These are phyloP conservation scores for Stichodactyla helianthus DNA, from an alignment of 64 coral and sea anemone genomes.

Conservation along the genomic window DNA sequence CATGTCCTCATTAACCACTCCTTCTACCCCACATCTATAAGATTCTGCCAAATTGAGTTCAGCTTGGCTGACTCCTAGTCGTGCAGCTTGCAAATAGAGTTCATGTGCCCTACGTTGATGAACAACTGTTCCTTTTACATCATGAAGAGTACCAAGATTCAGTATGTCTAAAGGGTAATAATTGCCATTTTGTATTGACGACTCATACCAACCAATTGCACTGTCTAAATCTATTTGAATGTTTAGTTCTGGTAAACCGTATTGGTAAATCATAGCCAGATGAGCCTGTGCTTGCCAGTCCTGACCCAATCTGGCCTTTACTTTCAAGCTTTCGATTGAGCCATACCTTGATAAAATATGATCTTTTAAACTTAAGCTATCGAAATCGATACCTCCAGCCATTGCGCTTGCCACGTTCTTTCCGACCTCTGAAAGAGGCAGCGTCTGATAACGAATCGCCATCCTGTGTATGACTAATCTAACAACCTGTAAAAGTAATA, in stretches of 20 bases:
- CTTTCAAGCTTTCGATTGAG: background rate
- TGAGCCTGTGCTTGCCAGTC: constrained; percentile 14
- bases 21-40: constrained; percentile 63
- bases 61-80: constrained; percentile 3
- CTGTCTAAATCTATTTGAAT: constrained; percentile 48
- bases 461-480: background rate
- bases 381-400: background rate
- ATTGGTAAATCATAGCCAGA: constrained; percentile 19
- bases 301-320: background rate
- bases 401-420: background rate
- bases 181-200: constrained; percentile 21
- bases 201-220: constrained; percentile 66
- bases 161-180: background rate
- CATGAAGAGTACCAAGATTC: constrained; percentile 35
- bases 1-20: constrained; percentile 63
- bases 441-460: background rate
- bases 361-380: background rate
- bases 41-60: constrained; percentile 66
- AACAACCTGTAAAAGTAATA: no score
- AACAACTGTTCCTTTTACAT: constrained; percentile 3
- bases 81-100: constrained; percentile 50
- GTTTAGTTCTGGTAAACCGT: constrained; percentile 19
- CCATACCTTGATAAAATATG: background rate
- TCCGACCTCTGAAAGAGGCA: background rate
- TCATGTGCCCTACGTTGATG: constrained; percentile 57